phyloP scores from a whole-genome alignment of 2,888 invertebrate genomes.

The Harpagoxenus sublaevis region DNA sequence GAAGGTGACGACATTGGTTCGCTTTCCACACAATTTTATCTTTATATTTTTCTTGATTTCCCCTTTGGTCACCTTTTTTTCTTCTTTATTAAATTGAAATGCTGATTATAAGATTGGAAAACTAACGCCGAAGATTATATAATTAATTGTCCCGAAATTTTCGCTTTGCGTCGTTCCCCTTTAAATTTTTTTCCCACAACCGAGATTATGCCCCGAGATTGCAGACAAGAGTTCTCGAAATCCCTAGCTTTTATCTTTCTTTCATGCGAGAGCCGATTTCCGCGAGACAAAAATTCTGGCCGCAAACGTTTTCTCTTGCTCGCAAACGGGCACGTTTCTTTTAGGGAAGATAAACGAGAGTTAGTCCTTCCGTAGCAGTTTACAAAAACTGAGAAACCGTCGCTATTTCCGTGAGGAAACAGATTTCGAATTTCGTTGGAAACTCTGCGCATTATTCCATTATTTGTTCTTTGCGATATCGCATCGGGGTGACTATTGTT shows the following conservation, averaged over 20 bases:
- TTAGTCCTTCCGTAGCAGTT: neutral
- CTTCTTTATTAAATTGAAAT: neutral
- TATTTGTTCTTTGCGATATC: neutral
- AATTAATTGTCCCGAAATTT: neutral
- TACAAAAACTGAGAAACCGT: neutral
- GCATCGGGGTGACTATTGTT: neutral
- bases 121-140: neutral
- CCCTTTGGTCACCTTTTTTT: neutral
- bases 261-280: slow-evolving; percentile 16
- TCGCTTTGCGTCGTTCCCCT: neutral
- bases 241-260: slow-evolving; percentile 7
- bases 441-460: neutral
- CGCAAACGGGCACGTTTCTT: slow-evolving; percentile 25
- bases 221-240: slow-evolving; percentile 29
- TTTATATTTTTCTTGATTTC: neutral
- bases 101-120: neutral
- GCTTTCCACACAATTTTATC: neutral
- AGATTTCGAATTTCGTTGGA: neutral
- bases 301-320: slow-evolving; percentile 4
- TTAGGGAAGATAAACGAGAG: slow-evolving; percentile 24
- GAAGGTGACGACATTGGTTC: slow-evolving; percentile 2
- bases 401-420: neutral
- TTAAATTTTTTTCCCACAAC: neutral
- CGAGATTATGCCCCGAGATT: slow-evolving; percentile 34
- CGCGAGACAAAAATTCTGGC: slow-evolving; percentile 15